Evolutionary conservation across 1,140 invertebrate genomes (phyloP), one percentile per base, ranked within the genome.

Genomic region (fruit fly (Drosophila melanogaster)): DNA sequence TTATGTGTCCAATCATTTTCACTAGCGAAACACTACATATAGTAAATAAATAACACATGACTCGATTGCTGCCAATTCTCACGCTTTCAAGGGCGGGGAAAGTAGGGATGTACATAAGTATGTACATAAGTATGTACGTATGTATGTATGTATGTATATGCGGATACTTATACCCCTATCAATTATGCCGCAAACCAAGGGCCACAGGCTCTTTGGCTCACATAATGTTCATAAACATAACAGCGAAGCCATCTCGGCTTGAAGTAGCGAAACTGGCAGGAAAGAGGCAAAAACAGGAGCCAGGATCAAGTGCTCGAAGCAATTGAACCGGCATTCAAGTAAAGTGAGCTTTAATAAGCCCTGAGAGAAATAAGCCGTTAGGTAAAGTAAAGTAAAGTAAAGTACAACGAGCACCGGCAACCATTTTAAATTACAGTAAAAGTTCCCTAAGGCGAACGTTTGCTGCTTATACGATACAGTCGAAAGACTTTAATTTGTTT

Each of bases 331-430:
- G 35, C 69, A 69, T 78, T 81, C 49, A 37, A 35, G 44, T 47
- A 60, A 83, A 81, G 79, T 77, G 69, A 43, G 57, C 61, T 83
- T 73, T 83, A 81, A 78, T 59, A 78, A 83, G 74, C 33, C 74
- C 69, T 74, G 19, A 33, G 67, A 83, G 74, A 67, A 38, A 26
- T 41, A 49, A 47, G 44, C 44, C 15, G 49, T 24, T 19, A 37
- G 30, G 50, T 15, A 41, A 55, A 56, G 49, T 71, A 33, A 73
- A 3, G 19, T 22, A 22, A 22, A 3, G 50, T 15, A 41, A 55
- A 56, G 49, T 71, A 33, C 66, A 67, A 54, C 17, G 35, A 37
- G 17, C 14, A 22, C 37, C 47, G 15, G 22, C 40, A 70, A 14
- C 35, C 11, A 35, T 57, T 55, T 70, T 26, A 70, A 70, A 70